Evolutionary conservation across 1,140 invertebrate species (phyloP), one percentile per base, ranked within the genome.

Genomic region (Drosophila mauritiana): DNA sequence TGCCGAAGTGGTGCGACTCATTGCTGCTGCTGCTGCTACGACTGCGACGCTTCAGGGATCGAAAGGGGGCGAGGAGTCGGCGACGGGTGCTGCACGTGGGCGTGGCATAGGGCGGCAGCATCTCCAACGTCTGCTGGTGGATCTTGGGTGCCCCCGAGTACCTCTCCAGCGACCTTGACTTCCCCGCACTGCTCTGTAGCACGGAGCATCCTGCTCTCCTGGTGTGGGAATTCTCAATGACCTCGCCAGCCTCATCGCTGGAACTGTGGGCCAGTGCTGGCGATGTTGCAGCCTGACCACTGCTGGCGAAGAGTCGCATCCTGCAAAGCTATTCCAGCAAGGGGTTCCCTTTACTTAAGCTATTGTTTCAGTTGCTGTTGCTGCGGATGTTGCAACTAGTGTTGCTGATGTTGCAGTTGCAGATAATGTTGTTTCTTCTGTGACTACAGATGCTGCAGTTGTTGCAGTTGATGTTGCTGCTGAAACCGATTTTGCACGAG

Each of bases 131-230:
- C 31, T 57, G 43, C 27, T 80, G 74, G 48, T 82, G 79, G 22
- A 79, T 85, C n/a, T 80, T 62, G 31, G 90, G 90, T n/a, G 86
- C 83, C n/a, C 88, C 88, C 4, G 81, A 61, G 61, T 91, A 91
- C 17, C 90, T 86, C 77, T 91, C 90, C 64, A 91, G 74, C 57
- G 90, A 91, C 86, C 90, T 91, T 91, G 90, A 91, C 80, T 91
- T 91, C 57, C 45, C 80, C 15, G 64, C 73, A 48, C 68, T 73
- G 73, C 73, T 75, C 13, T 68, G 74, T 34, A 78, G 80, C n/a
- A 63, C 65, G 17, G 80, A 74, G 15, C 59, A 59, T n/a, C 68
- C 49, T 15, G 22, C 42, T n/a, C 17, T 17, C 1, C 59, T 49
- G 43, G 68, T 82, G 58, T 88, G 85, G 7, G 80, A 75, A 36